Base-by-base conservation (phyloP, 2,888 invertebrate genomes). In the Hydropsyche betteni region DNA sequence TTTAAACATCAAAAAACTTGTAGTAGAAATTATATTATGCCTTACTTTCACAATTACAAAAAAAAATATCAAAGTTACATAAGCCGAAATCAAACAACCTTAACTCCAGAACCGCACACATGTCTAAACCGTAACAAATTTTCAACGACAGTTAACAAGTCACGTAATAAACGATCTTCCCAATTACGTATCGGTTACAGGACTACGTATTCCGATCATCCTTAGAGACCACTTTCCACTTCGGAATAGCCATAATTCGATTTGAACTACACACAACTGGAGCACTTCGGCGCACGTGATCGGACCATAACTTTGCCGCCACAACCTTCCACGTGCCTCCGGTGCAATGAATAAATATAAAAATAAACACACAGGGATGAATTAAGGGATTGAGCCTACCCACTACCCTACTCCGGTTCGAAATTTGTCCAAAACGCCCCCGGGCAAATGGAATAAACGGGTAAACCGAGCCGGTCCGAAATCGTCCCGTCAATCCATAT, bases 141-240 rank as follows among this genome's bases (percentile, higher is more conserved):
- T 8, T 16, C 16, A 24, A 14, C 5, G 38, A 53, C 51, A 53
- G 71, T 53, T 71, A 38, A 52, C 71, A 55, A 71, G 71, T 71
- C 71, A 71, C 71, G 71, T 71, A 55, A 55, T 24, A 71, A 38
- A 24, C 53, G 38, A 71, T 33, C 55, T 33, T n/a, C 53, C 12
- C 33, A 71, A 71, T 71, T 71, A 55, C 36, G 34, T 71, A 71
- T 71, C 53, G 24, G 71, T 71, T 71, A 71, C 71, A 5, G 52
- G 36, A 16, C 12, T 34, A 24, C 34, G 55, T 52, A 36, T 71
- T 58, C 58, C 58, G 58, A 24, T 58, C 58, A 24, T 58, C 58
- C 58, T 16, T 5, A 24, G 58, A 58, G 58, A 58, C 58, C 44
- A 44, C 44, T 44, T 44, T 44, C 44, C 44, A 24, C 24, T 44